Evolutionary conservation across 2,797 vertebrate genomes (phyloP).

Genomic region (Danio tinwini): DNA sequence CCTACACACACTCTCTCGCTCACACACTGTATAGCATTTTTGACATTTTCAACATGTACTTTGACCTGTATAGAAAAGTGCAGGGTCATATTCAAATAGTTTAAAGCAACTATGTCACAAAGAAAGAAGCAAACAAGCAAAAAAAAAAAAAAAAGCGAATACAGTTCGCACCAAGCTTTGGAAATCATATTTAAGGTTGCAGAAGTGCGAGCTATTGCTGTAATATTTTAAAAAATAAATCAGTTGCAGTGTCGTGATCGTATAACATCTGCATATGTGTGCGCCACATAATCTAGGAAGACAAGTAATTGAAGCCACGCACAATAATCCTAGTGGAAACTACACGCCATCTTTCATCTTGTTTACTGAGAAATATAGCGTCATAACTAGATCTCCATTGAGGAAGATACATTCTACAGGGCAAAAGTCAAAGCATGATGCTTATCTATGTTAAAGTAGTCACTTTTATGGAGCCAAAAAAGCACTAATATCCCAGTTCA

Average conservation of each 20-base stretch:
- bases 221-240: conserved; percentile 69
- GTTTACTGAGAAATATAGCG: conserved; percentile 14
- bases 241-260: conserved; percentile 71
- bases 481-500: not conserved
- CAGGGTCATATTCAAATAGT: conserved; percentile 73
- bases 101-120: conserved; percentile 76
- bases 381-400: conserved; percentile 30
- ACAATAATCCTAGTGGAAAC: conserved; percentile 61
- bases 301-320: conserved; percentile 81
- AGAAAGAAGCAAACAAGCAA: conserved; percentile 75
- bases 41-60: conserved; percentile 75
- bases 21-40: conserved; percentile 64
- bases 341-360: conserved; percentile 30
- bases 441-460: not conserved
- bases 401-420: conserved; percentile 51
- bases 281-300: conserved; percentile 80
- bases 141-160: conserved; percentile 67
- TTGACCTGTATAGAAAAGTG: conserved; percentile 73
- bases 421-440: conserved; percentile 11
- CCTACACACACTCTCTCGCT: conserved; percentile 68
- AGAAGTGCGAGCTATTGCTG: conserved; percentile 78
- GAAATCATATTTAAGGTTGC: conserved; percentile 73
- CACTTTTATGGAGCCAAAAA: not conserved
- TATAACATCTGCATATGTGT: conserved; percentile 77
- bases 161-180: conserved; percentile 69